These are phyloP conservation scores for Gyrodactylus bullatarudis DNA, from an alignment of 1,140 invertebrate genomes.

Conservation along the genomic window DNA sequence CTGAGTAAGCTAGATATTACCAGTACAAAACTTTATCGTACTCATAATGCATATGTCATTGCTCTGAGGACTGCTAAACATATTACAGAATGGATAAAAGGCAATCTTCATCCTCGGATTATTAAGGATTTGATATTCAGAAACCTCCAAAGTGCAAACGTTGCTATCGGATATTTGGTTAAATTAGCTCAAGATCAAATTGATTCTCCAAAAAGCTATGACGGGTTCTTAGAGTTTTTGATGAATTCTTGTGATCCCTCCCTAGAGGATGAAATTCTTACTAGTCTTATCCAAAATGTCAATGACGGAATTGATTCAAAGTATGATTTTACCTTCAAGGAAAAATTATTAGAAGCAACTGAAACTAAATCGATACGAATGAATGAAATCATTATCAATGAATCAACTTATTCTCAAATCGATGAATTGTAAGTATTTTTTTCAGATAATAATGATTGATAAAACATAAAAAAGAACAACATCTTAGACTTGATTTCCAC, in stretches of 20 bases:
- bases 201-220: not conserved
- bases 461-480: not conserved
- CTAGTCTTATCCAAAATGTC: not conserved
- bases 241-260: not conserved
- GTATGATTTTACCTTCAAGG: not conserved
- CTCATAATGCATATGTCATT: not conserved
- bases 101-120: not conserved
- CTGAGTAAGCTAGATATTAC: not conserved
- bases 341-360: not conserved
- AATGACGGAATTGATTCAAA: not conserved
- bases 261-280: not conserved
- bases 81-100: not conserved
- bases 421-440: not conserved
- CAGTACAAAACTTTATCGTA: not conserved
- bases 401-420: not conserved
- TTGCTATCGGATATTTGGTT: not conserved
- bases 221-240: not conserved
- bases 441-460: not conserved
- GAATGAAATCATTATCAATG: not conserved
- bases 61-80: not conserved
- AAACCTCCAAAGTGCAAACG: not conserved
- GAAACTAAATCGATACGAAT: not conserved
- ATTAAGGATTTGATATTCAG: not conserved
- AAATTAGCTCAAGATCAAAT: not conserved
- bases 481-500: not conserved